These are phyloP conservation scores for Eupeodes luniger DNA, from an alignment of 2,888 invertebrate species.

Conservation along the genomic window DNA sequence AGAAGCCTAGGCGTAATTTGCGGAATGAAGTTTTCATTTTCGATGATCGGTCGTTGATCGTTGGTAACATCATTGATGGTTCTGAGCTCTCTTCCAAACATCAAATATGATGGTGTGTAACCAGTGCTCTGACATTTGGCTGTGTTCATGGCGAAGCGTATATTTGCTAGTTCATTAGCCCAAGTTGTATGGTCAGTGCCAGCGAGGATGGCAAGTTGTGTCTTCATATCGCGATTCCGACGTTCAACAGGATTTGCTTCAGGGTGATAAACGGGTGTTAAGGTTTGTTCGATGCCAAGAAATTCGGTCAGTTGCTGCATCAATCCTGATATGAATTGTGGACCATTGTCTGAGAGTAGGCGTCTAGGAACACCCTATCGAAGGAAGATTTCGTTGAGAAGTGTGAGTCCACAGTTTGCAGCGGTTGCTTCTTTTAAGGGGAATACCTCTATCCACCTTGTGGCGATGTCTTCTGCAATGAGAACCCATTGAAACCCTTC, in stretches of 20 bases:
- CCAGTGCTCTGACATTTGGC: too few relatives aligned
- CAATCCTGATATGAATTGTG: not conserved
- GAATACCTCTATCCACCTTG: constrained; percentile 79
- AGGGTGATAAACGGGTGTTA: constrained; percentile 15
- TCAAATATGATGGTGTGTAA: too few relatives aligned
- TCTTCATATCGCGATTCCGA: too few relatives aligned
- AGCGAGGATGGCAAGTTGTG: too few relatives aligned
- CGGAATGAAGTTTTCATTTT: too few relatives aligned
- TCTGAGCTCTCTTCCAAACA: too few relatives aligned
- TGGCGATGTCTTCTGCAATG: constrained; percentile 78
- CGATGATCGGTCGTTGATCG: too few relatives aligned
- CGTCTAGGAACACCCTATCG: constrained; percentile 80
- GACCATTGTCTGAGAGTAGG: not conserved
- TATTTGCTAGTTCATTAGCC: too few relatives aligned
- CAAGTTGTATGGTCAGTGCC: too few relatives aligned
- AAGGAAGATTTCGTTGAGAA: constrained; percentile 80
- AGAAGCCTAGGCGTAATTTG: too few relatives aligned
- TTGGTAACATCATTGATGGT: too few relatives aligned
- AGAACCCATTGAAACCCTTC: constrained; percentile 77
- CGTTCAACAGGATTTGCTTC: not conserved
- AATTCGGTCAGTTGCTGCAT: constrained; percentile 6
- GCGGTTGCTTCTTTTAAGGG: constrained; percentile 78
- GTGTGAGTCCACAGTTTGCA: constrained; percentile 77
- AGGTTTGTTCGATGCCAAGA: constrained; percentile 2
- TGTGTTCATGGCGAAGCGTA: too few relatives aligned